phyloP scores from a whole-genome alignment of 2,113 vertebrate species.

The Acinonyx jubatus region DNA sequence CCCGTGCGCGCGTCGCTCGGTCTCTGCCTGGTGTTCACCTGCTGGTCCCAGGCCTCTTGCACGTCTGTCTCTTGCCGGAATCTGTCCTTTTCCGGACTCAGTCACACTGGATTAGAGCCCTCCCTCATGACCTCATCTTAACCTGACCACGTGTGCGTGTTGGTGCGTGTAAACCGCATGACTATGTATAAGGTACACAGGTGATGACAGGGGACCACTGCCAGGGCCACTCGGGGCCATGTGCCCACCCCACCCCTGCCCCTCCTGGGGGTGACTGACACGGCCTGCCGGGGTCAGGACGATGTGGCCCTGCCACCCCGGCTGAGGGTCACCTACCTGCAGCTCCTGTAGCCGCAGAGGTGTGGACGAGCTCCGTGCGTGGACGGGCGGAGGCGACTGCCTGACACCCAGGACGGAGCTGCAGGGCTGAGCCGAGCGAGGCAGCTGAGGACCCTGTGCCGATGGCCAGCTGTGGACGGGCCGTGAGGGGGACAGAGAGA shows the following conservation, averaged over 20 bases:
- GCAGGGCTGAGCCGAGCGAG: background rate
- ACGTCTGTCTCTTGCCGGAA: background rate
- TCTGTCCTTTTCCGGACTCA: background rate
- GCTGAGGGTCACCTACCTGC: background rate
- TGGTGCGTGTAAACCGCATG: background rate
- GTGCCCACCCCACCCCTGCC: background rate
- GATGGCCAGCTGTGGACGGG: accelerated
- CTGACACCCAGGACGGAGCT: background rate
- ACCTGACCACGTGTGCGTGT: background rate
- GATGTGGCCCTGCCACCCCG: background rate
- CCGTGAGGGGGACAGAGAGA: background rate
- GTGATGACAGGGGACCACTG: background rate
- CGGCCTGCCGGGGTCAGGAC: accelerated
- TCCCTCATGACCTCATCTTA: background rate
- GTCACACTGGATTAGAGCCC: background rate
- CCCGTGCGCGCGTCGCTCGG: accelerated
- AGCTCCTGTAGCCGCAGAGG: background rate
- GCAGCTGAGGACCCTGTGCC: accelerated
- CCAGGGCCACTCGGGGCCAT: accelerated
- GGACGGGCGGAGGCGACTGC: background rate
- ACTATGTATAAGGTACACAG: background rate
- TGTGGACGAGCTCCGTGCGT: background rate
- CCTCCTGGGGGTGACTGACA: background rate
- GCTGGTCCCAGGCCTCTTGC: too few relatives aligned
- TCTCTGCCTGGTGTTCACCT: background rate